Evolutionary conservation across 2,888 invertebrate species (phyloP), one percentile per base, ranked within the genome.

Genomic region (Lycaena phlaeas): DNA sequence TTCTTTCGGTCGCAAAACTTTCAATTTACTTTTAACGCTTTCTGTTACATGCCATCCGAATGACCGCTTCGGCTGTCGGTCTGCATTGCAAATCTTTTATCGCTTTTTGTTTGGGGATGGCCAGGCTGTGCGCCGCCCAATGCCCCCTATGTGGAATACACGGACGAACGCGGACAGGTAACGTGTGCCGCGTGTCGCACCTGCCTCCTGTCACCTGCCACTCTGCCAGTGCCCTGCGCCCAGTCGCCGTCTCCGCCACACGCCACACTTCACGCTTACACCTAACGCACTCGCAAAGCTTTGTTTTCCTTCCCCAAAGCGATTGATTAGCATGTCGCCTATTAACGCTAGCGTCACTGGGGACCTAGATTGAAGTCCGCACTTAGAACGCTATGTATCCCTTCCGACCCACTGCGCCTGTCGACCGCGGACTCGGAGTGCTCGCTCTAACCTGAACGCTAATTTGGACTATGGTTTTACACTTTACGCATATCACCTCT

Each of bases 151-250:
- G 94, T 95, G 88, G 92, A 92, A 89, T 95, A 95, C 92, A 95
- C 95, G 88, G 95, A 95, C 89, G 92, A 93, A 86, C 92, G 93
- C 89, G 95, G 94, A 91, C 95, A 95, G 95, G 95, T 95, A 94
- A 87, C 86, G 86, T 53, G 79, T 82, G 79, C 68, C 69, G 74
- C 68, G 68, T 68, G 68, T 66, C 72, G 57, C 57, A 67, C 62
- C 44, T 46, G 41, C 45, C 46, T 31, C 45, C 36, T 44, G 42
- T 45, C 45, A 29, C 41, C 44, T 34, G 50, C 14, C 43, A 41
- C 50, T 39, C 38, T 43, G 14, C 43, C 31, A 44, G 41, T 40
- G 6, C 31, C 27, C n/a, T 41, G 15, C 39, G 27, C 31, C 26
- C 26, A 25, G 37, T 37, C 44, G 14, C 43, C 31, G 41, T 40